These are phyloP conservation scores for Morone saxatilis DNA, from an alignment of 2,113 vertebrate species.

Conservation along the genomic window DNA sequence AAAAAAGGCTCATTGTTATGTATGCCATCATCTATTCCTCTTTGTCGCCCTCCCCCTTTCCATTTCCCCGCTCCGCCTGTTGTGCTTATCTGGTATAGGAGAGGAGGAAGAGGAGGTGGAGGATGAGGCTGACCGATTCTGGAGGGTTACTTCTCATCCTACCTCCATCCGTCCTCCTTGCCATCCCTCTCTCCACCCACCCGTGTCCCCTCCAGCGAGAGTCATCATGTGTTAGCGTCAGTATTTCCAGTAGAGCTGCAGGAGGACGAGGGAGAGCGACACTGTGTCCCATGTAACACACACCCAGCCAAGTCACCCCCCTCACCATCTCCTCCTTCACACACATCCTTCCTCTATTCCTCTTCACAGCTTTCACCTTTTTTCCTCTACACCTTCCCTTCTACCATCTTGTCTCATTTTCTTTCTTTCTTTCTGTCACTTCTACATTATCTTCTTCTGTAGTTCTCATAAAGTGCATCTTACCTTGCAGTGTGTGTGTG, in stretches of 20 bases:
- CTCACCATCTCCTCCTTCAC: neutral
- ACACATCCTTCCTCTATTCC: neutral
- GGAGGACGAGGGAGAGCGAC: conserved; percentile 33
- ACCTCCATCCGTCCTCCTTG: conserved; percentile 44
- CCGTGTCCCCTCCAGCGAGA: conserved; percentile 63
- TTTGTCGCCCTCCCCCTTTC: conserved; percentile 13
- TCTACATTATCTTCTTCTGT: neutral
- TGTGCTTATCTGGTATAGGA: conserved; percentile 36
- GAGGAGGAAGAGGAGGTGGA: conserved; percentile 17
- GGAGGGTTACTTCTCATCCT: conserved; percentile 51
- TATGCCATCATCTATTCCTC: conserved; percentile 25
- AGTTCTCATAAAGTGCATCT: neutral
- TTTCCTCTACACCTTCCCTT: too few relatives aligned
- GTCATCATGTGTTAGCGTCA: conserved; percentile 77
- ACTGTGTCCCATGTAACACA: conserved; percentile 24
- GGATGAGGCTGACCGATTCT: conserved; percentile 52
- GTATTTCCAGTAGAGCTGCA: conserved; percentile 53
- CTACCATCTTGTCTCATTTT: neutral
- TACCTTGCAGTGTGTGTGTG: conserved; percentile 4
- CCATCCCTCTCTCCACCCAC: conserved; percentile 46
- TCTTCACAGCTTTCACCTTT: neutral
- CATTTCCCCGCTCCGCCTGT: conserved; percentile 6
- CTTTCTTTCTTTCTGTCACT: neutral
- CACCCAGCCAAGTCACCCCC: conserved; percentile 35
- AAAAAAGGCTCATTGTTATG: conserved; percentile 50